Conservation (phyloP, 1,140 invertebrate species). For the Cydia splendana region DNA sequence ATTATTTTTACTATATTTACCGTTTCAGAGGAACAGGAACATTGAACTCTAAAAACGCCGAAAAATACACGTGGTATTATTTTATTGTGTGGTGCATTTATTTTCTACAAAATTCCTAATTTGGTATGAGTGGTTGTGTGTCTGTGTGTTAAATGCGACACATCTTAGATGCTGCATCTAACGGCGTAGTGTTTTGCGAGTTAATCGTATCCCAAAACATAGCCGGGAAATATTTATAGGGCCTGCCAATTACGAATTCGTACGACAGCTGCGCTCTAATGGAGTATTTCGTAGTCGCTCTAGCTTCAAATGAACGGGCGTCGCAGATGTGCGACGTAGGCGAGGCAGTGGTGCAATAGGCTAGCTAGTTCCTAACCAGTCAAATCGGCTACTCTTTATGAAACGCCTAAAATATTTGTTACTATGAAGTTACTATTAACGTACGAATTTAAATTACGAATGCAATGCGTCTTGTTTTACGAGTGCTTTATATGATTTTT, state of each 20-base stretch:
- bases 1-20: too few species aligned
- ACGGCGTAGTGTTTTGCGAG: background rate
- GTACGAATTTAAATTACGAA: too few species aligned
- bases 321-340: slow-evolving; percentile 60
- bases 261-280: slow-evolving; percentile 62
- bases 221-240: slow-evolving; percentile 53
- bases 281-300: slow-evolving; percentile 65
- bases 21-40: too few species aligned
- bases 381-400: too few species aligned
- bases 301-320: slow-evolving; percentile 66
- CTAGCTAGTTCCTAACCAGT: too few species aligned
- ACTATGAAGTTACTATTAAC: too few species aligned
- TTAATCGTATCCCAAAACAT: slow-evolving; percentile 21
- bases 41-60: too few species aligned
- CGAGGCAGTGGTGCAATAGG: background rate
- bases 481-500: too few species aligned
- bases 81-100: background rate
- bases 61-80: too few species aligned
- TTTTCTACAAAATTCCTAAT: background rate
- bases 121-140: background rate
- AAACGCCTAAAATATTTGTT: too few species aligned
- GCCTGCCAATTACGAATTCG: slow-evolving; percentile 61
- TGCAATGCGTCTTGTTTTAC: too few species aligned
- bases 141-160: too few species aligned
- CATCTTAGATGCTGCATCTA: background rate